phyloP scores from a whole-genome alignment of 2,113 vertebrate genomes.

The Proteles cristata region DNA sequence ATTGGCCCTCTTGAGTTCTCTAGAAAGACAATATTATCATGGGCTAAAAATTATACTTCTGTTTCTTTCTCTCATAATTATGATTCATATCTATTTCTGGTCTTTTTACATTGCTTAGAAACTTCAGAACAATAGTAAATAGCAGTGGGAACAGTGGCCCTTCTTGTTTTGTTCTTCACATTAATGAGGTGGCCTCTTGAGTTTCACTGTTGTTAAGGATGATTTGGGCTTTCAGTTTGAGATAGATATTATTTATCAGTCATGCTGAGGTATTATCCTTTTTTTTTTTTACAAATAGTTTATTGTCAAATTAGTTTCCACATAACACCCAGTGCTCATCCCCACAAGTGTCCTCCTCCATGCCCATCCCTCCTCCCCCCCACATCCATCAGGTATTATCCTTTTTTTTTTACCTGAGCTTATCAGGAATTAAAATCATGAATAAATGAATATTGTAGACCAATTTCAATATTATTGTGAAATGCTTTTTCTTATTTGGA shows the following conservation, averaged over 20 bases:
- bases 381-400: neutral
- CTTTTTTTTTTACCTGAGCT: constrained; percentile 26
- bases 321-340: no score
- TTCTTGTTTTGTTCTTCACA: neutral
- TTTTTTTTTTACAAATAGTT: no score
- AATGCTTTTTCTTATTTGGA: constrained; percentile 24
- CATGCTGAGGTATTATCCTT: neutral
- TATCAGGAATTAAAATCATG: constrained; percentile 2
- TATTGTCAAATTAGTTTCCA: no score
- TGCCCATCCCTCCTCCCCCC: no score
- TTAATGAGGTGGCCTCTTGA: neutral
- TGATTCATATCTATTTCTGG: constrained; percentile 48
- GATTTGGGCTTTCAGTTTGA: constrained; percentile 19
- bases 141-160: neutral
- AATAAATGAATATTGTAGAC: constrained; percentile 42
- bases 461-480: constrained; percentile 32
- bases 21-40: constrained; percentile 63
- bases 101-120: neutral
- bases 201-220: neutral
- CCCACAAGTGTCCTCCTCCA: no score
- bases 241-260: neutral
- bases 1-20: constrained; percentile 44
- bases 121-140: constrained; percentile 5
- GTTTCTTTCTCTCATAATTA: constrained; percentile 20
- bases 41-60: neutral